These are phyloP conservation scores for Potamilus streckersoni DNA, from an alignment of 1,140 invertebrate species.

Conservation along the genomic window DNA sequence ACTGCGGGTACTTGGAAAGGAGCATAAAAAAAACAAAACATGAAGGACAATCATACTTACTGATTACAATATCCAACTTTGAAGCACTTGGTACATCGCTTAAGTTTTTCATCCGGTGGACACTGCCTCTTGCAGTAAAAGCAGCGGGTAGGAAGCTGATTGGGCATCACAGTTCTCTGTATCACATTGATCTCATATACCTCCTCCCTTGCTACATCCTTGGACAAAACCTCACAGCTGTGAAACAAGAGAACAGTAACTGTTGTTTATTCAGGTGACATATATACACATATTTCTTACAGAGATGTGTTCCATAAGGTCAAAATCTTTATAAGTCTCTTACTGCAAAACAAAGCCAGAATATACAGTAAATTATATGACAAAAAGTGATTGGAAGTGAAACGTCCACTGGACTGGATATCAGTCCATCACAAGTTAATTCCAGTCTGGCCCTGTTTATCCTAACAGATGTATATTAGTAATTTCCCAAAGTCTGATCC, in stretches of 20 bases:
- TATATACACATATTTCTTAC: too few relatives aligned
- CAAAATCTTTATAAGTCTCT: too few relatives aligned
- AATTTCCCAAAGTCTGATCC: too few relatives aligned
- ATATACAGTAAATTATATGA: too few relatives aligned
- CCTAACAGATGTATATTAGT: too few relatives aligned
- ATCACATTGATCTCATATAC: slow-evolving; percentile 65
- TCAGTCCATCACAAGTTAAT: too few relatives aligned
- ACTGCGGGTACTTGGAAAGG: background rate
- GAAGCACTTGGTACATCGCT: slow-evolving; percentile 68
- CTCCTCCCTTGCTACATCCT: slow-evolving; percentile 63
- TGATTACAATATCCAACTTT: slow-evolving; percentile 69
- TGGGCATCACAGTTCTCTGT: slow-evolving; percentile 65
- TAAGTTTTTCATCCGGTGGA: slow-evolving; percentile 58
- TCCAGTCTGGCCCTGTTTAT: too few relatives aligned
- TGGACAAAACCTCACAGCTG: slow-evolving; percentile 66
- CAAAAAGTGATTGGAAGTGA: too few relatives aligned
- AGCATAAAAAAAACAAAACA: background rate
- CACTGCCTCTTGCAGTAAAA: slow-evolving; percentile 58
- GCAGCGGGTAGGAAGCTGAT: slow-evolving; percentile 57
- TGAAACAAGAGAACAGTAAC: slow-evolving; percentile 24
- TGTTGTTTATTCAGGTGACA: background rate
- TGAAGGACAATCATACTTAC: slow-evolving; percentile 48
- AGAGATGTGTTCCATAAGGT: too few relatives aligned
- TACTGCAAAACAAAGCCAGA: too few relatives aligned
- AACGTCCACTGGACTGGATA: too few relatives aligned